Base-by-base conservation (phyloP, 2,888 invertebrate genomes). In the Harpalus rubripes region DNA sequence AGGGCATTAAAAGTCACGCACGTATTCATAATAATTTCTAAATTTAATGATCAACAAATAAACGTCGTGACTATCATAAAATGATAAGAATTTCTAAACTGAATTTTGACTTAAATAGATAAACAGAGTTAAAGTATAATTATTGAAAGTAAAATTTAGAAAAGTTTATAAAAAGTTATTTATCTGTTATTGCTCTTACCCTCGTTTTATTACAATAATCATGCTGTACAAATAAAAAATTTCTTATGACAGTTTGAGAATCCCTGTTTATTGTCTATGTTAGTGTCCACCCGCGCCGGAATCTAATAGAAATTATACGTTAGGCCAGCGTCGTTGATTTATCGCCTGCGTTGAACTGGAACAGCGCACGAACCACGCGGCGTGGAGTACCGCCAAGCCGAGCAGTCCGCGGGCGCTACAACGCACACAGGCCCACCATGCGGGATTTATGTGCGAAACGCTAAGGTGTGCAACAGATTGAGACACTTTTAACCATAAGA, bases 221-320 rank as follows among this genome's bases (percentile, higher is more conserved):
- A n/a, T n/a, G n/a, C n/a, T 32, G 6, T 32, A 32, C 32, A 5
- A 32, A 32, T 32, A 32, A 32, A 32, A 32, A 32, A 4, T 32
- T 0, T 32, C 44, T 8, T 52, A 4, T 12, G 6, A 52, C 44
- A 52, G 44, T 52, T 52, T 52, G 44, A 16, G 22, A 61, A 15
- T 61, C 1, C 1, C 22, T 61, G 61, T 61, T 16, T 61, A 61
- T 16, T 58, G 15, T 32, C 15, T 18, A 22, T 63, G 63, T 63
- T 22, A 59, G 41, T 81, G 81, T 65, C 61, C 81, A 81, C 81
- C 81, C 81, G 63, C 81, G 52, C 81, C 41, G 65, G 81, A 61
- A 81, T 63, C 44, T 39, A 81, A 65, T 52, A 63, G 61, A 81
- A 81, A 81, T 81, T 81, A 81, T 81, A 81, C 81, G 44, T 65